Conservation (phyloP, 2,888 invertebrate species). For the Ichneumon xanthorius region DNA sequence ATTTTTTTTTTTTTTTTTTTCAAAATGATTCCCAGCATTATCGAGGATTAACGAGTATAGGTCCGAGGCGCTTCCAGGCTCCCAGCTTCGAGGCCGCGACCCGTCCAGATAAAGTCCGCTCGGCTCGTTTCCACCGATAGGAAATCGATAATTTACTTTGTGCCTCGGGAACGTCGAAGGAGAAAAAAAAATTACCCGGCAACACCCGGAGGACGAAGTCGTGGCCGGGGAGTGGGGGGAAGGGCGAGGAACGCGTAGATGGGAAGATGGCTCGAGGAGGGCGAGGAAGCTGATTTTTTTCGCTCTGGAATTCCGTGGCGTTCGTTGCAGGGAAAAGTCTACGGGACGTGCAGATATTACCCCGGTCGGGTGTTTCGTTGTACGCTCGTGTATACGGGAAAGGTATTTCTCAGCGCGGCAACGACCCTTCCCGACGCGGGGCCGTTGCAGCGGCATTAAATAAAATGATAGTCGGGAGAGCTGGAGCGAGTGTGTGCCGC, state of each 20-base stretch:
- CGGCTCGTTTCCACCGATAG: constrained; percentile 70
- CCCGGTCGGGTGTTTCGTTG: background rate
- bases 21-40: background rate
- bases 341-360: constrained; percentile 1
- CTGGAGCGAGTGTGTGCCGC: constrained; percentile 24
- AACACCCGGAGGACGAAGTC: constrained; percentile 5
- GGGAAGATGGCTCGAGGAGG: background rate
- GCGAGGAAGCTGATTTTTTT: constrained; percentile 41
- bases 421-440: constrained; percentile 57
- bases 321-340: constrained; percentile 37
- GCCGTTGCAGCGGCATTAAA: constrained; percentile 64
- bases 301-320: constrained; percentile 42
- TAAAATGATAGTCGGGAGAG: constrained; percentile 57
- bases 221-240: background rate
- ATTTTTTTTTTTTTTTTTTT: constrained; percentile 13
- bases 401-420: constrained; percentile 62
- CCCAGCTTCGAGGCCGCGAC: constrained; percentile 60
- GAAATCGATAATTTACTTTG: constrained; percentile 74
- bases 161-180: constrained; percentile 54
- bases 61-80: constrained; percentile 28
- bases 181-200: constrained; percentile 21
- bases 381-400: constrained; percentile 40
- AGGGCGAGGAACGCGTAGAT: constrained; percentile 10
- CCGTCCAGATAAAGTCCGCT: constrained; percentile 68
- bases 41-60: constrained; percentile 37